Base-by-base conservation (phyloP, 2,113 vertebrate genomes). In the Muscicapa adusta region DNA sequence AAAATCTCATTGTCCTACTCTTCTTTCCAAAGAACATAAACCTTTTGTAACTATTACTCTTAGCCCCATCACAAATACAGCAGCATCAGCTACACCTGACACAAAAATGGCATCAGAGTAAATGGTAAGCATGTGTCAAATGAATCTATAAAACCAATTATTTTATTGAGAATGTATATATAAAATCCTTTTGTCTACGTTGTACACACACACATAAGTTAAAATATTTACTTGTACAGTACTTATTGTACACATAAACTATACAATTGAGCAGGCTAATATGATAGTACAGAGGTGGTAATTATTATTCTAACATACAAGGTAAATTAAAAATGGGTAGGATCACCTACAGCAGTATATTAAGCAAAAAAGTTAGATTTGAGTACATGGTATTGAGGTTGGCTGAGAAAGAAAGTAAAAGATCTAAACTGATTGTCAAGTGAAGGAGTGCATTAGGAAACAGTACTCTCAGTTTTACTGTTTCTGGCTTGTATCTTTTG, bases 401-500 rank as follows among this genome's bases (percentile, higher is more conserved):
- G 81, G n/a, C 67, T 80, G 51, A 93, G 78, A 71, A 88, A 56
- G 62, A 71, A 89, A 88, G 87, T 76, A 65, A 62, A 93, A 91
- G 58, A 88, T 82, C 75, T 67, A 60, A 90, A 76, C 67, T 91
- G 91, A 94, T 94, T 97, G 89, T 96, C 94, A 90, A 94, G 72
- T 90, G 95, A 92, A 94, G 67, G 63, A 91, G 47, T 83, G 85
- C 94, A 91, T 95, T 92, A 94, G 89, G 92, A 94, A 96, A 96
- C 61, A 78, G 86, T 73, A 34, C 50, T 45, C 81, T 85, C 75
- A 88, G 82, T 93, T 96, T 85, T 83, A 77, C 89, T 95, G 93
- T 95, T 93, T 95, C 94, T 95, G 42, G 42, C 93, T 83, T 94
- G 50, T 88, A 82, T 66, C 95, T 95, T 96, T 95, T 96, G 89